Conservation (phyloP, 1,140 invertebrate species). For the Drosophila persimilis region DNA sequence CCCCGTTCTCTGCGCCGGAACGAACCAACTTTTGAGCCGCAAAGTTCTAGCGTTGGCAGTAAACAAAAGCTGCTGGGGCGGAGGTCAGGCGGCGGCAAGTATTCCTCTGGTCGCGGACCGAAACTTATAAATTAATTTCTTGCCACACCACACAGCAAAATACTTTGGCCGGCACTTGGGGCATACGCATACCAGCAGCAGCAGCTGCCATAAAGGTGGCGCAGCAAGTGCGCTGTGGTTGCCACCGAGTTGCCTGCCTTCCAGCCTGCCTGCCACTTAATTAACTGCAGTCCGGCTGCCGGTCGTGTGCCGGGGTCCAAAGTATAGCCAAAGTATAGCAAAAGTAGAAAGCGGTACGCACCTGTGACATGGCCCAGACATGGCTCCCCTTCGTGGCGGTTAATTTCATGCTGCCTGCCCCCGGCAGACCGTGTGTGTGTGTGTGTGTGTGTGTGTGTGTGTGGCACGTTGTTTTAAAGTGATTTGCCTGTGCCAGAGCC, state of each 20-base stretch:
- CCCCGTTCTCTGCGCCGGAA: background rate
- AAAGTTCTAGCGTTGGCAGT: slow-evolving; percentile 41
- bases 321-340: too few relatives aligned
- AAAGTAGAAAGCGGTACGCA: slow-evolving; percentile 44
- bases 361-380: slow-evolving; percentile 33
- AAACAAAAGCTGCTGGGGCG: slow-evolving; percentile 33
- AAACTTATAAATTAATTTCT: slow-evolving; percentile 78
- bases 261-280: slow-evolving; percentile 55
- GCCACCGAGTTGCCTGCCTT: slow-evolving; percentile 16
- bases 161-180: slow-evolving; percentile 59
- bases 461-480: slow-evolving; percentile 45
- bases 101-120: slow-evolving; percentile 33
- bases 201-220: slow-evolving; percentile 52
- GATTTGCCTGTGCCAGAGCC: slow-evolving; percentile 50
- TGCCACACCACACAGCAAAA: slow-evolving; percentile 34
- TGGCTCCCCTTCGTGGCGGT: slow-evolving; percentile 7
- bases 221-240: slow-evolving; percentile 25
- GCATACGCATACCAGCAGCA: slow-evolving; percentile 49
- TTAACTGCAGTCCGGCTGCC: slow-evolving; percentile 72
- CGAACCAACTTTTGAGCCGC: slow-evolving; percentile 23
- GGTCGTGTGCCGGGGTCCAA: slow-evolving; percentile 21
- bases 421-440: background rate
- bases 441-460: too few relatives aligned
- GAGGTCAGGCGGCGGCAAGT: slow-evolving; percentile 31
- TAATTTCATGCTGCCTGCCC: slow-evolving; percentile 61